Evolutionary conservation across 2,113 vertebrate genomes (phyloP), one percentile per base, ranked within the genome.

Genomic region (Bubo bubo): DNA sequence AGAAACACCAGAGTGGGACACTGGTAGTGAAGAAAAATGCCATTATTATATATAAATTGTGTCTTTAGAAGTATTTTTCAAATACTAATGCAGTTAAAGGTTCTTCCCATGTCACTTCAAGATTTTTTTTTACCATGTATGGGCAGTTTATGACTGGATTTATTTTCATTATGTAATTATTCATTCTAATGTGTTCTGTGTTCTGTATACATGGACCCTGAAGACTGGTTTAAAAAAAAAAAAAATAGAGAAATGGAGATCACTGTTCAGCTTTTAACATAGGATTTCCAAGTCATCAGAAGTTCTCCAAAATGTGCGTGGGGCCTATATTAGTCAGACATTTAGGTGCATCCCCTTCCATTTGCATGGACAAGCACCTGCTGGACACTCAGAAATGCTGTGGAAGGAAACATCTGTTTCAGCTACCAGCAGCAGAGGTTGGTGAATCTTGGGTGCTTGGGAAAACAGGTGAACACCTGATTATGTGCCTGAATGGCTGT

Each of bases 211-310:
- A 0, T 15, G 35, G n/a, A 32, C 14, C 19, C 8, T 41, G 18
- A 43, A 70, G 45, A 64, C 23, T 35, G 22, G n/a, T 41, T 56
- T 3, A 37, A 63, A 7, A 2, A 17, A 35, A 17, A 35, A 20
- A 3, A 17, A 26, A 34, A 30, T 11, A 14, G 34, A 43, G 30
- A 39, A 53, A 22, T 9, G 3, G 32, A 52, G 18, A 19, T 27
- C 5, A 9, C 20, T 32, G 8, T 30, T 74, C 14, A 53, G 41
- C 24, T 50, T 32, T 64, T 71, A 50, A 14, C 0, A 0, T 1
- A 20, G 37, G 28, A 26, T 58, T 90, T 39, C 10, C 3, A 11
- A 66, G 22, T 35, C 41, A 43, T 43, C 13, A 39, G 43, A 35
- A 62, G 13, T 50, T 66, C 41, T 66, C 30, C 19, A 49, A 16